Percentiles rank a stretch among this genome's conserved stretches.
Evolutionary conservation across 2,113 vertebrate species (phyloP).

Genomic region (Condylura cristata): DNA sequence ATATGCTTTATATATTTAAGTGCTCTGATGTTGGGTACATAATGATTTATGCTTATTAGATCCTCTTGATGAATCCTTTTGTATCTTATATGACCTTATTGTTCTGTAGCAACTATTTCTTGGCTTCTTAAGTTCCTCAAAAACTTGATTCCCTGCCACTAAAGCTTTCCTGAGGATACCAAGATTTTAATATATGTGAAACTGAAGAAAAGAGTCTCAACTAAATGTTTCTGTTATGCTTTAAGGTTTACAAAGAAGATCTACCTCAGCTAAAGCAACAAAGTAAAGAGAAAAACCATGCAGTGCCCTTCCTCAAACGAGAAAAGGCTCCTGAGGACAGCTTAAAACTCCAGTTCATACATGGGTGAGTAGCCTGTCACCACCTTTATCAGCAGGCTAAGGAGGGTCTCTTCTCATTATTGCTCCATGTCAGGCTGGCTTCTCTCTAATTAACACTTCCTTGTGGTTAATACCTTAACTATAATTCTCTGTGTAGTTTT

Average conservation of each 20-base stretch:
- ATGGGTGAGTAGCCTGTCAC: constrained; percentile 88
- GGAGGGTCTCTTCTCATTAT: too few species aligned
- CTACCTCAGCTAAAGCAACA: constrained; percentile 96
- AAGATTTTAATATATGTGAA: constrained; percentile 37
- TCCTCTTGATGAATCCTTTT: neutral
- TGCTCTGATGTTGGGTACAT: neutral
- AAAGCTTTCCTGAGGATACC: neutral
- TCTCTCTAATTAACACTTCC: neutral
- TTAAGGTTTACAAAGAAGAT: constrained; percentile 99
- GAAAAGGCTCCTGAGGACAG: constrained; percentile 95
- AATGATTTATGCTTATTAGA: neutral
- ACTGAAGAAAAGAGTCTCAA: neutral
- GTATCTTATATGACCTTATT: neutral
- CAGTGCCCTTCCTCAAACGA: constrained; percentile 93
- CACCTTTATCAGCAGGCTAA: neutral
- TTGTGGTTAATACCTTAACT: neutral
- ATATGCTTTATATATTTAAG: neutral
- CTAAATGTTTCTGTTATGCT: constrained; percentile 63
- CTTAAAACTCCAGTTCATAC: constrained; percentile 95
- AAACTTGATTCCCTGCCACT: neutral
- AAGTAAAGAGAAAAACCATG: constrained; percentile 92
- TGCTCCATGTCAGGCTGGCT: neutral
- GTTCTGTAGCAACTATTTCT: neutral
- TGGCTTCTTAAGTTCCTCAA: neutral
- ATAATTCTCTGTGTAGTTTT: neutral